Evolutionary conservation across 1,140 invertebrate genomes (phyloP), one percentile per base, ranked within the genome.

Genomic region (Solen grandis): DNA sequence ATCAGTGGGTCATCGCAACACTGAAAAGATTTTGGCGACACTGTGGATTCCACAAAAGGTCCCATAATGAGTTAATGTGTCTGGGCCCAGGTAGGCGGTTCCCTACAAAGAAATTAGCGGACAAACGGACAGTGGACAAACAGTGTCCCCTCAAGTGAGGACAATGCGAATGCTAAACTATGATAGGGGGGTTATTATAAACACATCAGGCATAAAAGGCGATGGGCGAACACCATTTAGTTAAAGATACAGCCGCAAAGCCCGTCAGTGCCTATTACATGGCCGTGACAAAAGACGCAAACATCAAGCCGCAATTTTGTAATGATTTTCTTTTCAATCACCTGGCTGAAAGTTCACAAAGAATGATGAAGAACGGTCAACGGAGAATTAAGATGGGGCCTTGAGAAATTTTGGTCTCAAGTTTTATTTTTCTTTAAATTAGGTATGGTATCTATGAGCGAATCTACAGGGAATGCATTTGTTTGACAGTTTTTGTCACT

Each of bases 161-260:
- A 65, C 62, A 78, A 54, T 66, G 41, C 35, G 65, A 33, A 36
- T 38, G 69, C 35, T 36, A n/a, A 59, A 52, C 19, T 35, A 68
- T 63, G 77, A 80, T 72, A 72, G 69, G 59, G 69, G 73, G 77
- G 77, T 80, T 62, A 80, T 80, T 80, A 80, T 80, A 80, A 73
- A 33, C 68, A 27, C 77, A 80, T 80, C 77, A 72, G 57, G 25
- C 65, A 62, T 80, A 59, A 80, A 72, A 54, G 59, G 36, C 63
- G 77, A 59, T 63, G 55, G 41, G 59, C 60, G 73, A 72, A 68
- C 57, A 80, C 50, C 77, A 80, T 80, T 80, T 80, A 80, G 77
- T 55, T 72, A 80, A 35, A 19, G 77, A 73, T 50, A 80, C 65
- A 78, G 60, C 65, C 31, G 50, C 66, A 68, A 29, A 57, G 63